phyloP scores from a whole-genome alignment of 1,140 invertebrate species.

The Phortica variegata region DNA sequence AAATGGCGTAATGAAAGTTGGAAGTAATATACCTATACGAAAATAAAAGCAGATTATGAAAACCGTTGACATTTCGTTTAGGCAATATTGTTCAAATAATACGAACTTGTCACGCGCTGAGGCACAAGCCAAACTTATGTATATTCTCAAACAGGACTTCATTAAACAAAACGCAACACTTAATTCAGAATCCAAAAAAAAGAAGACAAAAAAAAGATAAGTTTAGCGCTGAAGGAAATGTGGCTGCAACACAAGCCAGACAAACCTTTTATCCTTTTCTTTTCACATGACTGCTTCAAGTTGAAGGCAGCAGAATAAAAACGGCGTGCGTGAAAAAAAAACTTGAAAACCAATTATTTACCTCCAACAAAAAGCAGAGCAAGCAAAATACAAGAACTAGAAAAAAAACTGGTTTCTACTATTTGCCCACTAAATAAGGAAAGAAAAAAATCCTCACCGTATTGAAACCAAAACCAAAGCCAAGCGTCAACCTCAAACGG shows the following conservation, averaged over 20 bases:
- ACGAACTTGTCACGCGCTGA: constrained; percentile 15
- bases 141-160: constrained; percentile 18
- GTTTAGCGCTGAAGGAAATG: constrained; percentile 13
- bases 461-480: constrained; percentile 10
- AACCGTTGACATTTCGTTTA: not conserved
- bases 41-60: constrained; percentile 2
- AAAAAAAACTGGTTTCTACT: not conserved
- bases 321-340: not conserved
- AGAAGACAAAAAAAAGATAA: constrained; percentile 3
- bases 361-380: not conserved
- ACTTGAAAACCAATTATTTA: no score
- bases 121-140: no score
- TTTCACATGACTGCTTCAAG: no score
- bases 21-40: constrained; percentile 16
- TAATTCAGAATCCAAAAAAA: no score
- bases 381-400: not conserved
- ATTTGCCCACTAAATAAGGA: not conserved
- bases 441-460: not conserved
- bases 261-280: no score
- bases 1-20: constrained; percentile 10
- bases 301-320: constrained; percentile 15
- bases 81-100: constrained; percentile 8
- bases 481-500: constrained; percentile 17
- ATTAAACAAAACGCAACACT: constrained; percentile 15
- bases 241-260: constrained; percentile 10